Evolutionary conservation across 2,797 vertebrate species (phyloP).

Genomic region (Clarias laeviceps): DNA sequence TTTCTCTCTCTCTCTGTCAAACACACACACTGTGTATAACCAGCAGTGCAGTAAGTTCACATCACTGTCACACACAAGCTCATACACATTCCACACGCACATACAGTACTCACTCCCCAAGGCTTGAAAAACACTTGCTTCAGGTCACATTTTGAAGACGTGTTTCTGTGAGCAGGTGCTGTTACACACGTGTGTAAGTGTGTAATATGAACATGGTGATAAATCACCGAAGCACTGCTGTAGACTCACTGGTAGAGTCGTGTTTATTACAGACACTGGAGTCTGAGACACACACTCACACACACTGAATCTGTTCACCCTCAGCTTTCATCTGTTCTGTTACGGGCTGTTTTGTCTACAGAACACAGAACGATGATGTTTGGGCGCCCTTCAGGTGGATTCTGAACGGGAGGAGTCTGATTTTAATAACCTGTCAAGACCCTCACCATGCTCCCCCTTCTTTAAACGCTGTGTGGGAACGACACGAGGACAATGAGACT

Average conservation of each 20-base stretch:
- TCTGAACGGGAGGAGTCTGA: no score
- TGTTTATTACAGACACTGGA: not conserved
- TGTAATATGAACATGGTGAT: not conserved
- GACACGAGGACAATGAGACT: no score
- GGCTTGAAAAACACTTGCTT: not conserved
- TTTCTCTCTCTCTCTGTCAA: not conserved
- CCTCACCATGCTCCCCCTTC: no score
- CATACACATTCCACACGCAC: not conserved
- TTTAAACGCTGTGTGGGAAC: no score
- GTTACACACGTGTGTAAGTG: no score
- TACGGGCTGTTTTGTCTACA: not conserved
- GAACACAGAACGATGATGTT: no score
- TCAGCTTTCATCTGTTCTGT: not conserved
- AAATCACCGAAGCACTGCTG: not conserved
- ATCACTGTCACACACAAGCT: not conserved
- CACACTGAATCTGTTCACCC: no score
- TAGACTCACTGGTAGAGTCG: not conserved
- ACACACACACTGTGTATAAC: not conserved
- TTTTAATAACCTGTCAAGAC: no score
- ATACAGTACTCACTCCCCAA: not conserved
- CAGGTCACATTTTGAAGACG: not conserved
- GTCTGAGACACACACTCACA: no score
- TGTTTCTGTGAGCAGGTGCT: no score
- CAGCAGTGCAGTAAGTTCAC: no score
- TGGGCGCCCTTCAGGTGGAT: no score